phyloP scores from a whole-genome alignment of 2,113 vertebrate species.

The Charadrius vociferus region DNA sequence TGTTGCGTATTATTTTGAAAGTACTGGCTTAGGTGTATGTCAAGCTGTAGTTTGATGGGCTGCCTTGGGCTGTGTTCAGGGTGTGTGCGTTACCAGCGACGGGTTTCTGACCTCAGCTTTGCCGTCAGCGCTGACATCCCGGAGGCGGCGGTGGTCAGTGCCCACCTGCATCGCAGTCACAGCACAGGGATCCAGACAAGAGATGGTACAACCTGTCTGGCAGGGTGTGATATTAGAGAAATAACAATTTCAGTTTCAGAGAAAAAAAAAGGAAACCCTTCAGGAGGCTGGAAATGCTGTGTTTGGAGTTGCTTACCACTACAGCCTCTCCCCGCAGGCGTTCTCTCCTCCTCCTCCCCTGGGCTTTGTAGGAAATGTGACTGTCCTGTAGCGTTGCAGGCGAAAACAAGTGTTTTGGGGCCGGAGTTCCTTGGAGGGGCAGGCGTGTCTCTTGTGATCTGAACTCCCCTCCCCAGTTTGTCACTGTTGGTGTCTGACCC shows the following conservation, averaged over 20 bases:
- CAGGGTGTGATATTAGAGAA: background rate
- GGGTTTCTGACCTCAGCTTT: background rate
- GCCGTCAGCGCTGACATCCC: background rate
- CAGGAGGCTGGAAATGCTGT: background rate
- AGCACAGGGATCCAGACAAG: background rate
- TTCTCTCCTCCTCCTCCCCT: background rate
- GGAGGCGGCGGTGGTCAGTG: background rate
- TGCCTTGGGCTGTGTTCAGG: background rate
- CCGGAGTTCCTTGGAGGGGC: background rate
- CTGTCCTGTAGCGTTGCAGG: background rate
- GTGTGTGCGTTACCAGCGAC: background rate
- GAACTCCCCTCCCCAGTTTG: background rate
- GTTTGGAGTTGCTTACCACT: background rate
- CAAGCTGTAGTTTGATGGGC: background rate
- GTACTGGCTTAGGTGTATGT: background rate
- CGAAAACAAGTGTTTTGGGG: background rate
- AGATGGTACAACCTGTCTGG: background rate
- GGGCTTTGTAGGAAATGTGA: background rate
- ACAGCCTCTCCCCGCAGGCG: accelerated
- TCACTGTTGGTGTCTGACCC: background rate
- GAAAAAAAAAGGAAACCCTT: background rate
- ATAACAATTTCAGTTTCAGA: background rate
- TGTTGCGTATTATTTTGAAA: background rate
- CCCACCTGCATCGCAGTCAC: background rate
- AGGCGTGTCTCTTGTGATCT: background rate